Evolutionary conservation across 2,113 vertebrate genomes (phyloP), one percentile per base, ranked within the genome.

Genomic region (Laticauda laticaudata): DNA sequence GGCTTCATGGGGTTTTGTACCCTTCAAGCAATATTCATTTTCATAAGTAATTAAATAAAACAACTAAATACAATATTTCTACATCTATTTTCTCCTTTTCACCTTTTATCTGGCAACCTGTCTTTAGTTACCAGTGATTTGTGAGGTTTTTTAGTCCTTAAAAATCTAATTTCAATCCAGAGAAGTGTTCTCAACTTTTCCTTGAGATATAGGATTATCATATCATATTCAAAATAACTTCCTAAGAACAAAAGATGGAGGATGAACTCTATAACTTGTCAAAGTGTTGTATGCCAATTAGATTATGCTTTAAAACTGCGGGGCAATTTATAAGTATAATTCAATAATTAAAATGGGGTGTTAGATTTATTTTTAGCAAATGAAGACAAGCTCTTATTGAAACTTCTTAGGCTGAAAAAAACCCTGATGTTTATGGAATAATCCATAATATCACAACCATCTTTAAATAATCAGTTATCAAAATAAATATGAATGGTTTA

Each of bases 291-390:
- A 87, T 88, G 87, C 89, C 59, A 24, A 9, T 86, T 86, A 59
- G 93, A 69, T 91, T 94, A 94, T 94, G 92, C 91, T 93, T 90
- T 92, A 92, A 48, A 26, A 94, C 93, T 59, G 93, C 55, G 85
- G 93, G 54, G 94, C 34, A 92, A 39, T 56, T 94, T 87, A 54
- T 0, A 90, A 51, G 21, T 91, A 88, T 95, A 85, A 90, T 94
- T 94, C 29, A 57, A 75, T 89, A 14, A 39, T 95, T 91, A 85
- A 92, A 55, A 92, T 88, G 39, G 54, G 12, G 29, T 59, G 3
- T 24, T 85, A 88, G 11, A 51, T 81, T 94, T 90, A 91, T 91
- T n/a, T 75, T 91, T 75, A 0, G 0, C 57, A 86, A 93, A 43
- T 48, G 92, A 48, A 87, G 61, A 18, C 92, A 51, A 8, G 45